phyloP scores from a whole-genome alignment of 2,888 invertebrate species.

The Lithophane leautieri region DNA sequence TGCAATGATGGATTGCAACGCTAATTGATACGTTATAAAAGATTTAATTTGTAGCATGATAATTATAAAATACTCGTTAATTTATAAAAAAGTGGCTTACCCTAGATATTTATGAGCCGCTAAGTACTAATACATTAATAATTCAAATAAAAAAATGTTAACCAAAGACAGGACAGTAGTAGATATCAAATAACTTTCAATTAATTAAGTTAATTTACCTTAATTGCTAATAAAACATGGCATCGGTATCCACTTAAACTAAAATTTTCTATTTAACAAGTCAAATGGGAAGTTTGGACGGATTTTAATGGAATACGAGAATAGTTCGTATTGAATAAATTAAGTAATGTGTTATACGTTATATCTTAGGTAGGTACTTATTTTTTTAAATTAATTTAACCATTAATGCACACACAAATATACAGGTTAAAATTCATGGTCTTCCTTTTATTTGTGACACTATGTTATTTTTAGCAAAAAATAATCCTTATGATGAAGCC shows the following conservation, averaged over 20 bases:
- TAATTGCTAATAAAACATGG: slow-evolving; percentile 61
- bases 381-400: no score
- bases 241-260: slow-evolving; percentile 52
- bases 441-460: no score
- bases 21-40: background rate
- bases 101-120: background rate
- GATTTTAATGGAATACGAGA: slow-evolving; percentile 12
- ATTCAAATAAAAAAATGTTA: slow-evolving; percentile 25
- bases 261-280: slow-evolving; percentile 55
- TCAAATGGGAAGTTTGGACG: slow-evolving; percentile 40
- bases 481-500: no score
- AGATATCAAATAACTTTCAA: slow-evolving; percentile 53
- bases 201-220: slow-evolving; percentile 59
- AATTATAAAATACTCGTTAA: slow-evolving; percentile 7
- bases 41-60: no score
- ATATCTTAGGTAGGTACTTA: no score
- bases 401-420: no score
- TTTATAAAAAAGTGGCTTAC: background rate
- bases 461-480: no score
- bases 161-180: slow-evolving; percentile 20
- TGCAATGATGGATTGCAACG: background rate
- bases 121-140: slow-evolving; percentile 16
- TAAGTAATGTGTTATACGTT: slow-evolving; percentile 10
- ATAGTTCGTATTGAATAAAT: slow-evolving; percentile 34
- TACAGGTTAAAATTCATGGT: no score